A percentile compares a stretch with the other conserved stretches of the same genome.
phyloP scores from a whole-genome alignment of 2,888 invertebrate genomes.

The Patella ulyssiponensis region DNA sequence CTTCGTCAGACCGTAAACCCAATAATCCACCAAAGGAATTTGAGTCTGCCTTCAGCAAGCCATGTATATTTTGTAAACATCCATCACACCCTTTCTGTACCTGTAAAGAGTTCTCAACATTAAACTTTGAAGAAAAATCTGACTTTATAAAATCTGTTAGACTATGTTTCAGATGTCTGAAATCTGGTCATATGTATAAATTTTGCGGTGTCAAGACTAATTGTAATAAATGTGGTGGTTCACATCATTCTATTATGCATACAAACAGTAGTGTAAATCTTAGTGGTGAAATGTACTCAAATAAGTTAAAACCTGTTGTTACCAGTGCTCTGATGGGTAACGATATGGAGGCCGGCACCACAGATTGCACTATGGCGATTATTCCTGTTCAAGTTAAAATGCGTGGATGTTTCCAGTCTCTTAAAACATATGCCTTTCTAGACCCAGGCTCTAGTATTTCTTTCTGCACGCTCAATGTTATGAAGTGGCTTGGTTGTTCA shows the following conservation, averaged over 20 bases:
- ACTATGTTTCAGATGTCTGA: conserved; percentile 12
- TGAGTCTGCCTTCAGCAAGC: neutral
- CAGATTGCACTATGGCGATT: conserved; percentile 22
- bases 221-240: conserved; percentile 1
- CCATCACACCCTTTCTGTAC: neutral
- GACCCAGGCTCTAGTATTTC: conserved; percentile 21
- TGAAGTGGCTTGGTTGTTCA: neutral
- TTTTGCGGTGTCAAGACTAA: neutral
- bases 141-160: neutral
- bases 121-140: no score
- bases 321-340: no score
- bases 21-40: neutral
- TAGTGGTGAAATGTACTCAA: neutral
- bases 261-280: neutral
- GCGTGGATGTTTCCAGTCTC: neutral
- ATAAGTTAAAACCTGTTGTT: no score
- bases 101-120: neutral
- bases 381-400: conserved; percentile 21
- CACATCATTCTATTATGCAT: conserved; percentile 1
- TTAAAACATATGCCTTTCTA: conserved; percentile 25
- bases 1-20: neutral
- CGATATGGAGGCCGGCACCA: neutral
- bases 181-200: conserved; percentile 8
- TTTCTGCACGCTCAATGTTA: conserved; percentile 19
- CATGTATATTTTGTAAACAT: conserved; percentile 2